Conservation (phyloP, 2,888 invertebrate species). For the Sturmia bella region DNA sequence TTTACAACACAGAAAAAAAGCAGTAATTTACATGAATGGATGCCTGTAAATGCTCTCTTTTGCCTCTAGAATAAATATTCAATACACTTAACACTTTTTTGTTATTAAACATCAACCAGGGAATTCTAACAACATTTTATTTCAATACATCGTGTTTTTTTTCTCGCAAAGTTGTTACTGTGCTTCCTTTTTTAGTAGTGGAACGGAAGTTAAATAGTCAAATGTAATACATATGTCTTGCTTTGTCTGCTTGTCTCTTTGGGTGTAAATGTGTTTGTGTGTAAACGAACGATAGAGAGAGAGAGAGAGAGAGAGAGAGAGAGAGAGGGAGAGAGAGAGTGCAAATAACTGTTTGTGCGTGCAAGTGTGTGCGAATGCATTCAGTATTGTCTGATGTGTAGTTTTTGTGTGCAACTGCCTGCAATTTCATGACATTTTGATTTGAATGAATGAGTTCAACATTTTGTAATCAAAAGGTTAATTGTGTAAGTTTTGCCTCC, state of each 20-base stretch:
- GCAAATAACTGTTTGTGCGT: not conserved
- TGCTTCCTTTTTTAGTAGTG: not conserved
- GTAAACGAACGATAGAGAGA: no score
- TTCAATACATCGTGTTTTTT: conserved; percentile 5
- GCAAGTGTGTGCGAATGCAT: not conserved
- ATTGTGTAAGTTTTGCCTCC: conserved; percentile 39
- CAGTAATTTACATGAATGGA: no score
- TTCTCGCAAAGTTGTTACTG: conserved; percentile 15
- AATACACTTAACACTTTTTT: conserved; percentile 20
- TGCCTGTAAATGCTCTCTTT: conserved; percentile 25
- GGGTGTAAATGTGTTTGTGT: no score
- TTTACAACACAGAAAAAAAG: not conserved
- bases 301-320: no score
- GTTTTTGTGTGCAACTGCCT: not conserved
- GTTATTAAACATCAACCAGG: conserved; percentile 48
- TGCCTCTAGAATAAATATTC: conserved; percentile 1
- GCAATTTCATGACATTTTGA: conserved; percentile 38
- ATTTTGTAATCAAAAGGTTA: conserved; percentile 52
- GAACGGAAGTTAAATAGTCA: conserved; percentile 61
- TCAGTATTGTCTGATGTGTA: conserved; percentile 14
- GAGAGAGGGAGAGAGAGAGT: no score
- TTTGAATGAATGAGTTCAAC: conserved; percentile 32
- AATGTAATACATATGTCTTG: conserved; percentile 27
- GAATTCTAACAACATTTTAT: conserved; percentile 55
- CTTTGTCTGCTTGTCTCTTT: not conserved